Conservation (phyloP, 2,797 vertebrate genomes). For the Sebastes dallii region DNA sequence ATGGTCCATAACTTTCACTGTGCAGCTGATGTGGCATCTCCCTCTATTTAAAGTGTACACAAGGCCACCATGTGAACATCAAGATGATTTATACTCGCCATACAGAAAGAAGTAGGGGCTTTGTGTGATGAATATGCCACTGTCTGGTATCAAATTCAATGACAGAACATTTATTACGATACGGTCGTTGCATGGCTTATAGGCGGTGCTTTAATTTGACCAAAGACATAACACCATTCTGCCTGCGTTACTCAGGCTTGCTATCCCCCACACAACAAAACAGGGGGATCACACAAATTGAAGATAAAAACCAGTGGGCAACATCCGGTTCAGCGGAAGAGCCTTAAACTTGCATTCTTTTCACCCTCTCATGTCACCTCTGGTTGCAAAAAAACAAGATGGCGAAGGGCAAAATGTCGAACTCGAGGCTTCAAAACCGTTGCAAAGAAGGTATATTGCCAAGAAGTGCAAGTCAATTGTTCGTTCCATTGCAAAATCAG, state of each 20-base stretch:
- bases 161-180: slow-evolving; percentile 52
- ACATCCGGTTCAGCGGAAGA: no score
- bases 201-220: slow-evolving; percentile 39
- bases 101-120: slow-evolving; percentile 34
- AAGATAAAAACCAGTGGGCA: neutral
- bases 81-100: slow-evolving; percentile 54
- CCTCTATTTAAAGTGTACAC: slow-evolving; percentile 69
- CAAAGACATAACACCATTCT: slow-evolving; percentile 33
- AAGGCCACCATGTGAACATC: slow-evolving; percentile 68
- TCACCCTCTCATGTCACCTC: no score
- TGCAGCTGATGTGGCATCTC: slow-evolving; percentile 66
- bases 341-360: no score
- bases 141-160: slow-evolving; percentile 53
- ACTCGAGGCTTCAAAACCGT: no score
- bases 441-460: no score
- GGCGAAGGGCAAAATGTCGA: no score
- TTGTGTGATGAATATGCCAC: slow-evolving; percentile 51
- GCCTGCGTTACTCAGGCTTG: slow-evolving; percentile 19
- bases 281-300: slow-evolving; percentile 8
- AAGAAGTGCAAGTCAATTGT: no score
- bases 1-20: slow-evolving; percentile 59
- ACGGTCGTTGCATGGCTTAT: slow-evolving; percentile 5
- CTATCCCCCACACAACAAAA: slow-evolving; percentile 14
- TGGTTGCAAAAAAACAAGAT: no score
- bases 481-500: no score